A percentile compares a stretch with the other conserved stretches of the same genome.
These are phyloP conservation scores for Helobdella robusta DNA, from an alignment of 2,888 invertebrate genomes.

Conservation along the genomic window DNA sequence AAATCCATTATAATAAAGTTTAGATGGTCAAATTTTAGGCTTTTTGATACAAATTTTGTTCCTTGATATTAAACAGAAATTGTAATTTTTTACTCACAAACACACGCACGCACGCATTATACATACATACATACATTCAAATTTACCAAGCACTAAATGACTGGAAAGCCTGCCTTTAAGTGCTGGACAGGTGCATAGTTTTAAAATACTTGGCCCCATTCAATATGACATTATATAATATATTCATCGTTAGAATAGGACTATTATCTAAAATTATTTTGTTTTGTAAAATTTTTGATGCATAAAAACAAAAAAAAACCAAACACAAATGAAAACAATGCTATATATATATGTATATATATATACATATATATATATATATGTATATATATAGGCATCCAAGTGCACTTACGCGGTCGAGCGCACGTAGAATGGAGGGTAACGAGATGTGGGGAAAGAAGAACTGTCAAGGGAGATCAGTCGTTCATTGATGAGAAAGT, in stretches of 20 bases:
- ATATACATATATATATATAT: neutral
- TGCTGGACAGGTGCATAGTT: too few species aligned
- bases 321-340: too few species aligned
- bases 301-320: too few species aligned
- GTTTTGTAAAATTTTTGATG: too few species aligned
- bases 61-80: too few species aligned
- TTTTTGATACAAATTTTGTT: too few species aligned
- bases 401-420: constrained; percentile 64
- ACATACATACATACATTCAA: neutral
- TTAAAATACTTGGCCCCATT: too few species aligned
- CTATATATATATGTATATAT: neutral
- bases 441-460: constrained; percentile 62
- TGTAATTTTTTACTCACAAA: neutral
- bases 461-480: constrained; percentile 67
- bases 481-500: constrained; percentile 65
- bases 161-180: neutral
- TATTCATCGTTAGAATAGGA: too few species aligned
- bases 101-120: neutral
- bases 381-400: constrained; percentile 49
- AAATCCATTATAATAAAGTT: too few species aligned
- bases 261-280: too few species aligned
- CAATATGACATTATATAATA: too few species aligned
- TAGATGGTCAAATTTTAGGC: too few species aligned
- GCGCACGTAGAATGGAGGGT: constrained; percentile 70
- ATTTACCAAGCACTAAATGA: neutral